Evolutionary conservation across 2,113 vertebrate species (phyloP).

Genomic region (Shinisaurus crocodilurus): DNA sequence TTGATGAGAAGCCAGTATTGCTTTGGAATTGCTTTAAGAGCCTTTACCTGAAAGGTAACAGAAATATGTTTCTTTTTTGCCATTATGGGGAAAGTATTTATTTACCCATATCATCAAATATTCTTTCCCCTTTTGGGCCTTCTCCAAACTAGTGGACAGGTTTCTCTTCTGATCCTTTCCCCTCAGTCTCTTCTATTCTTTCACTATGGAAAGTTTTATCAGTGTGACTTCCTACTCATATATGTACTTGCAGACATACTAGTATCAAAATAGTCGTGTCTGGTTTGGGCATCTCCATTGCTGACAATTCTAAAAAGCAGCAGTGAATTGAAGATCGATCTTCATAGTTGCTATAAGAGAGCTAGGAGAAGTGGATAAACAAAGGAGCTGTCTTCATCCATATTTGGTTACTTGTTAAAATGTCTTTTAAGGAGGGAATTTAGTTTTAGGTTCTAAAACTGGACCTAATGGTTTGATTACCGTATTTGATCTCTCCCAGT

Average conservation of each 20-base stretch:
- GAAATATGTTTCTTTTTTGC: neutral
- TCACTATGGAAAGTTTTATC: neutral
- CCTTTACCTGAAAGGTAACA: too few species aligned
- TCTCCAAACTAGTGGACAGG: neutral
- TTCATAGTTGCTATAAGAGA: neutral
- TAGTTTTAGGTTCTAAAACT: neutral
- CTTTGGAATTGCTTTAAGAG: too few species aligned
- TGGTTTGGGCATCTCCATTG: neutral
- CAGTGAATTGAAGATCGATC: neutral
- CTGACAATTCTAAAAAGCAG: neutral
- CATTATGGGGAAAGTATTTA: neutral
- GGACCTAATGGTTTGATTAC: too few species aligned
- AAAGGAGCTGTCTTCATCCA: neutral
- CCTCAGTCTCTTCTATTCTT: neutral
- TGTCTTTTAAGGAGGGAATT: neutral
- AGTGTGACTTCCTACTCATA: neutral
- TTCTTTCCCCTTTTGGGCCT: neutral
- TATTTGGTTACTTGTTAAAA: neutral
- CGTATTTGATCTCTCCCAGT: neutral
- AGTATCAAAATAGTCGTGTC: neutral
- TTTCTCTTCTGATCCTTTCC: neutral
- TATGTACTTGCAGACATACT: neutral
- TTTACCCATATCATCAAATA: neutral
- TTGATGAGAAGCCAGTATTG: neutral
- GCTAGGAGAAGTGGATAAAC: neutral